These are phyloP conservation scores for Eriosoma lanigerum DNA, from an alignment of 1,140 invertebrate species.

Conservation along the genomic window DNA sequence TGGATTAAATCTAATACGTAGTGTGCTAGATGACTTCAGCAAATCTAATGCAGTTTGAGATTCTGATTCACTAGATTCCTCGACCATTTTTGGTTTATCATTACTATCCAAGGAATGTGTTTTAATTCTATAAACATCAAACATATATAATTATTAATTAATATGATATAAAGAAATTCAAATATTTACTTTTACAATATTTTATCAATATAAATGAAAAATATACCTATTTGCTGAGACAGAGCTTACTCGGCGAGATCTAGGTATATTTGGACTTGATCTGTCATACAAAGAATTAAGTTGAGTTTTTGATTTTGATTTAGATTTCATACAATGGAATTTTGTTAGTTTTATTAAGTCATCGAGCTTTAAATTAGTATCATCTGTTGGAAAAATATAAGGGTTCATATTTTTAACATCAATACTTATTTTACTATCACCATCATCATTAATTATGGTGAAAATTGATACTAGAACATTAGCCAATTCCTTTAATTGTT, in stretches of 20 bases:
- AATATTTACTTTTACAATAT: background rate
- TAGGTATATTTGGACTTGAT: slow-evolving; percentile 47
- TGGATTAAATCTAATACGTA: slow-evolving; percentile 62
- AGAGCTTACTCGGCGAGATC: slow-evolving; percentile 46
- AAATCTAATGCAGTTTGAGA: slow-evolving; percentile 21
- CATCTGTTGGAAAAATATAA: slow-evolving; percentile 12
- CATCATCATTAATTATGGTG: slow-evolving; percentile 40
- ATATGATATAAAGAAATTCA: background rate
- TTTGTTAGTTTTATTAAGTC: slow-evolving; percentile 45
- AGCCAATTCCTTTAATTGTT: slow-evolving; percentile 36
- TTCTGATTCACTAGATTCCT: slow-evolving; percentile 45
- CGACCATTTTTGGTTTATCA: slow-evolving; percentile 35
- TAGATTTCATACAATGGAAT: slow-evolving; percentile 40
- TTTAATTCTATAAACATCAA: slow-evolving; percentile 13
- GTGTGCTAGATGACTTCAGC: slow-evolving; percentile 10
- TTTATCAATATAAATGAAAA: slow-evolving; percentile 4
- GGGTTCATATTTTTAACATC: slow-evolving; percentile 16
- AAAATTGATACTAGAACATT: slow-evolving; percentile 33
- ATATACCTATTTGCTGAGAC: slow-evolving; percentile 46
- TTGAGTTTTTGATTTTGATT: slow-evolving; percentile 46
- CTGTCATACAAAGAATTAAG: slow-evolving; percentile 29
- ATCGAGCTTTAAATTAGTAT: slow-evolving; percentile 39
- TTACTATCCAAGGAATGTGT: slow-evolving; percentile 1
- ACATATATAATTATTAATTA: background rate
- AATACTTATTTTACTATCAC: slow-evolving; percentile 22